Evolutionary conservation across 2,888 invertebrate genomes (phyloP), one percentile per base, ranked within the genome.

Genomic region (Dromius quadrimaculatus): DNA sequence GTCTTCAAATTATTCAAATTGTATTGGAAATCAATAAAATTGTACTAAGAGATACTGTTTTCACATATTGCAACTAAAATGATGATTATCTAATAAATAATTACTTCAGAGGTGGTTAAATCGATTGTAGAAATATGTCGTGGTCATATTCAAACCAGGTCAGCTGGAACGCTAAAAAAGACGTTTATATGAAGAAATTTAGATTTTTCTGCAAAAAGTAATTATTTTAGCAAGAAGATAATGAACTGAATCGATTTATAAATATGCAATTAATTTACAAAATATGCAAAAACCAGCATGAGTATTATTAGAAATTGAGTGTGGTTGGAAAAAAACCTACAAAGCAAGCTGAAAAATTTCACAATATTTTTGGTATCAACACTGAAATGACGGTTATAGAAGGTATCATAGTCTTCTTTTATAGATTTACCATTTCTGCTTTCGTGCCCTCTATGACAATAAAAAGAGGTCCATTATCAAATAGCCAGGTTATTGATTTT

Each of bases 151-250:
- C 28, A 23, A 54, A 54, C 50, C 50, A 54, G 50, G 50, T 54
- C 50, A 28, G 15, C 1, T 28, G 41, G 13, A 28, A 54, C 13
- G 15, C 28, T 11, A n/a, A n/a, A n/a, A n/a, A 47, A 54, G 50
- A 28, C 50, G 50, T 28, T 41, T 13, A 15, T 41, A 54, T 54
- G 50, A 28, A 54, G n/a, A n/a, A 13, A 8, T 13, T 54, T 15
- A 54, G 8, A 54, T 54, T 50, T 23, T 13, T 8, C 28, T 23
- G 50, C n/a, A 54, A 54, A 54, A 54, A 54, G 50, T 28, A 54
- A 28, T 54, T 54, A 54, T 15, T 28, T 9, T 13, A 41, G 2
- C 8, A 15, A 41, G 15, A 15, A 41, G 28, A 54, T 54, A 54
- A 54, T 15, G 41, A 41, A 41, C 41, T 41, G 13, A 54, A 54